A percentile compares a stretch with the other conserved stretches of the same genome.
phyloP scores from a whole-genome alignment of 2,113 vertebrate species.

The Mesitornis unicolor region DNA sequence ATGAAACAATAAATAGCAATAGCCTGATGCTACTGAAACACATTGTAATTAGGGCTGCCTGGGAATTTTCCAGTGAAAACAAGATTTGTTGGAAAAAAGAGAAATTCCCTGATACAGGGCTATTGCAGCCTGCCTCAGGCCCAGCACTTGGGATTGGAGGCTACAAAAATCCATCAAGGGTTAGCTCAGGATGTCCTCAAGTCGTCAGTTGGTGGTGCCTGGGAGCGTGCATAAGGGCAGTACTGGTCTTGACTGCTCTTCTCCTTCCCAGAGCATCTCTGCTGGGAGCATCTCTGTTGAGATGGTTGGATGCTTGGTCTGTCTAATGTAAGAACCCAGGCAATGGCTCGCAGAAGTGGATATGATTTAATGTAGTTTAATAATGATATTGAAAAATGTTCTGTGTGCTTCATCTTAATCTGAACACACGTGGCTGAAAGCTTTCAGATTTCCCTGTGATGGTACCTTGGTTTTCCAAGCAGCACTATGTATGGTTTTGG shows the following conservation, averaged over 20 bases:
- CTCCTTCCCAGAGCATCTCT: not conserved
- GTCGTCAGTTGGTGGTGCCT: not conserved
- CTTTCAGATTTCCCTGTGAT: not conserved
- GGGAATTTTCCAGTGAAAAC: slow-evolving; percentile 19
- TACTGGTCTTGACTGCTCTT: not conserved
- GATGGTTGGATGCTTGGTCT: not conserved
- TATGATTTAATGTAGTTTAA: not conserved
- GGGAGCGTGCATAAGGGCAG: not conserved
- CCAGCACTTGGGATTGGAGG: not conserved
- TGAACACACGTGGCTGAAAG: not conserved
- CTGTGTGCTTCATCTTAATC: not conserved
- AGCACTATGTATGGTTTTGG: not conserved
- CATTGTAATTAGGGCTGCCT: slow-evolving; percentile 26
- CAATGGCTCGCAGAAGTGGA: not conserved
- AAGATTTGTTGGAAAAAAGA: not conserved
- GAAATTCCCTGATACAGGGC: not conserved
- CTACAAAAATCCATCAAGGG: not conserved
- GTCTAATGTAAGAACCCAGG: not conserved
- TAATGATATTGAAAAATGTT: not conserved
- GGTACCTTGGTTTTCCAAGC: not conserved
- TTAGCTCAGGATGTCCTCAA: not conserved
- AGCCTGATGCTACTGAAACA: slow-evolving; percentile 55
- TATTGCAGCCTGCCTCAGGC: not conserved
- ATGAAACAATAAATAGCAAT: slow-evolving; percentile 38
- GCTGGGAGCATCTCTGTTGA: not conserved